Conservation (phyloP, 1,140 invertebrate species). For the Pseudomyrmex cubaensis region DNA sequence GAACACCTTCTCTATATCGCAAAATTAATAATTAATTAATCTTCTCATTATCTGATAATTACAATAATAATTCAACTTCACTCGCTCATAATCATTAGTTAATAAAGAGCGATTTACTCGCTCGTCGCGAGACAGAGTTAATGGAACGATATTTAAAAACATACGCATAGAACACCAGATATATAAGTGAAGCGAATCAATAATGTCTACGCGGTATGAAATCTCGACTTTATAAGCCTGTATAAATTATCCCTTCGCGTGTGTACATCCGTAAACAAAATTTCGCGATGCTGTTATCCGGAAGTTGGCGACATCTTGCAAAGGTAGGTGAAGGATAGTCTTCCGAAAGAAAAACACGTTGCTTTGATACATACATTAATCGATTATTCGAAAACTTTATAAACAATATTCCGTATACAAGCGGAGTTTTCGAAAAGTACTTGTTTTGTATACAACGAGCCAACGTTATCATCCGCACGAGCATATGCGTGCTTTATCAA, state of each 20-base stretch:
- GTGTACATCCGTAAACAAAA: background rate
- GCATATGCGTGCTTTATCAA: background rate
- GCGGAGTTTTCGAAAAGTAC: background rate
- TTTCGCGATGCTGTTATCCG: background rate
- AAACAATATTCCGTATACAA: background rate
- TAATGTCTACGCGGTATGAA: background rate
- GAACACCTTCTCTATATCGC: background rate
- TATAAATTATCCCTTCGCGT: background rate
- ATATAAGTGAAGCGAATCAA: background rate
- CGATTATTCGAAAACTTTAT: background rate
- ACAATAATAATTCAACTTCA: slow-evolving; percentile 36
- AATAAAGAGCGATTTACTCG: slow-evolving; percentile 5
- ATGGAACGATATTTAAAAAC: slow-evolving; percentile 19
- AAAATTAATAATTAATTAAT: slow-evolving; percentile 25
- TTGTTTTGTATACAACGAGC: slow-evolving; percentile 5
- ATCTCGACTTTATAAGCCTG: background rate
- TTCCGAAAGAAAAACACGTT: background rate
- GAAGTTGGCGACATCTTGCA: background rate
- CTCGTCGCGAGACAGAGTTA: background rate
- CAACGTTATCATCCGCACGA: background rate
- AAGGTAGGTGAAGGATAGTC: background rate
- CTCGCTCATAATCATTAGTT: background rate
- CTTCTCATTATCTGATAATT: background rate
- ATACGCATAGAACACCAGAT: background rate
- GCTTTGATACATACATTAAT: slow-evolving; percentile 5